Evolutionary conservation across 35 echinoderm and acorn worm genomes (phyloP).

Genomic region (Strongylocentrotus purpuratus): DNA sequence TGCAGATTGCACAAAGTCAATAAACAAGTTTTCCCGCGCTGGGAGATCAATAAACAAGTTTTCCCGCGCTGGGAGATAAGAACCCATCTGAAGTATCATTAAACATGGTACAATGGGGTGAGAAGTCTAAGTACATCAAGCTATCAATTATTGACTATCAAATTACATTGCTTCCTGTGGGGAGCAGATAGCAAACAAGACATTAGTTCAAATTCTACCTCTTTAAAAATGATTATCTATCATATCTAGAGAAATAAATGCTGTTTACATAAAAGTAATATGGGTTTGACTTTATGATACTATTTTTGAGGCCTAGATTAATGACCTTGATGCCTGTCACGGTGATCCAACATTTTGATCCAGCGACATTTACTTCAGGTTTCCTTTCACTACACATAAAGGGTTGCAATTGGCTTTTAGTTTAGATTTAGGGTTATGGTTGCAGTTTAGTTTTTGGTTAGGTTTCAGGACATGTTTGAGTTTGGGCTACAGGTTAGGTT

Average conservation of each 20-base stretch:
- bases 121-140: background rate
- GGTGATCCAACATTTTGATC: no score
- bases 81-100: background rate
- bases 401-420: no score
- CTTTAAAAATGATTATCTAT: background rate
- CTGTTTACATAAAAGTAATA: background rate
- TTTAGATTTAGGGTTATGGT: no score
- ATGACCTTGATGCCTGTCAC: no score
- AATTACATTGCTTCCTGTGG: background rate
- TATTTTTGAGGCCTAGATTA: no score
- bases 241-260: background rate
- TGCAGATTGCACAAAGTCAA: background rate
- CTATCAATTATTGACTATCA: background rate
- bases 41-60: no score
- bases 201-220: background rate
- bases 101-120: background rate
- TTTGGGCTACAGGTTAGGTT: no score
- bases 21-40: constrained; percentile 20
- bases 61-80: background rate
- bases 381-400: no score
- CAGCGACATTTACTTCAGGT: no score
- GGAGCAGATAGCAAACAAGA: background rate
- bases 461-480: no score
- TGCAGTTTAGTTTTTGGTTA: no score
- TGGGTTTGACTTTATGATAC: background rate